Conservation (phyloP, 2,888 invertebrate species). For the Xestia xanthographa region DNA sequence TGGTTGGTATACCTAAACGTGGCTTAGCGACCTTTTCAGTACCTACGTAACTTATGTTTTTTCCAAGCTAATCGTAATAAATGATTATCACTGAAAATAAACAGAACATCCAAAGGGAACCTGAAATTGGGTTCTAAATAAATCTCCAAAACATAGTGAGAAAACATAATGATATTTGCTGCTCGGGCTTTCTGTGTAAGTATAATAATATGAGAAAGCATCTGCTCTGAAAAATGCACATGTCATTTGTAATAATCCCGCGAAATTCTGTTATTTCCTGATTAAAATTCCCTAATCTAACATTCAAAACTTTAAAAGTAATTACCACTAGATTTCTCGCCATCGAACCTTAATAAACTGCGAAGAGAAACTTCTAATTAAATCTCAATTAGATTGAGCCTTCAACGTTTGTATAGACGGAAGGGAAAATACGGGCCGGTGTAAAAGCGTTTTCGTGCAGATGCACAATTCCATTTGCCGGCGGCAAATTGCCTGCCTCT, state of each 20-base stretch:
- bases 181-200: not conserved
- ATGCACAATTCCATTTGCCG: slow-evolving; percentile 64
- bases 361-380: slow-evolving; percentile 51
- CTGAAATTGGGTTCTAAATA: too few species aligned
- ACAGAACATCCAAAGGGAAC: not conserved
- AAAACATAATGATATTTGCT: not conserved
- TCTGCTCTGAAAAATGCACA: not conserved
- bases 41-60: not conserved
- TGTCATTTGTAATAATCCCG: not conserved
- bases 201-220: not conserved
- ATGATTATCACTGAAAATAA: too few species aligned
- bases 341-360: slow-evolving; percentile 15
- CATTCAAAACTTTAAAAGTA: not conserved
- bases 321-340: slow-evolving; percentile 14
- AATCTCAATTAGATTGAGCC: slow-evolving; percentile 49
- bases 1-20: not conserved
- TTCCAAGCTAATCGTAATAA: too few species aligned
- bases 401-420: slow-evolving; percentile 42
- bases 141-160: not conserved
- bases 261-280: not conserved
- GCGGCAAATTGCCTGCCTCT: slow-evolving; percentile 63
- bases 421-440: slow-evolving; percentile 46
- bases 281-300: not conserved
- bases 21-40: not conserved
- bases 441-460: slow-evolving; percentile 63